These are phyloP conservation scores for Ischnura elegans DNA, from an alignment of 2,888 invertebrate species.

Conservation along the genomic window DNA sequence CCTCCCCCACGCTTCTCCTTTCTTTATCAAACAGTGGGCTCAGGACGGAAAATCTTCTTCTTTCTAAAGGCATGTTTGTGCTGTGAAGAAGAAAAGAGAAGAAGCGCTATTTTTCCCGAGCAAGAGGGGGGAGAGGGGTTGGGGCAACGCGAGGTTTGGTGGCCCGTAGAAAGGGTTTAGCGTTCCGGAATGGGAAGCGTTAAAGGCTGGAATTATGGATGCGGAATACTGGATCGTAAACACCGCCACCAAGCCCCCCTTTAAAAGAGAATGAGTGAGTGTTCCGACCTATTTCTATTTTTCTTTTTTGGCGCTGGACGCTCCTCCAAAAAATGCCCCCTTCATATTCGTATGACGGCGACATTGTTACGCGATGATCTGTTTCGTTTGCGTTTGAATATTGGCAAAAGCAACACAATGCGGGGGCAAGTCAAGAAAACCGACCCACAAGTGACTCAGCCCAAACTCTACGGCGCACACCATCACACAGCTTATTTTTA, in stretches of 20 bases:
- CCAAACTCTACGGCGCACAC: not conserved
- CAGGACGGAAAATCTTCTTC: not conserved
- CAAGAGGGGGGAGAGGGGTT: not conserved
- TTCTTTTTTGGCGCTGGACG: constrained; percentile 40
- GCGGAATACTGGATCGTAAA: constrained; percentile 48
- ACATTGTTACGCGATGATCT: constrained; percentile 2
- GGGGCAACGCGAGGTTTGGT: not conserved
- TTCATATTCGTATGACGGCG: constrained; percentile 36
- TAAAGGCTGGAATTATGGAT: constrained; percentile 51
- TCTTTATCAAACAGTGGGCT: not conserved
- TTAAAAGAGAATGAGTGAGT: not conserved
- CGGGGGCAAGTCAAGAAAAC: not conserved
- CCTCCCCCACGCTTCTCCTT: not conserved
- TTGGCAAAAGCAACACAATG: not conserved
- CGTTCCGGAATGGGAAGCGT: not conserved
- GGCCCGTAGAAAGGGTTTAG: not conserved
- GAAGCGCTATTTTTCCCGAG: not conserved
- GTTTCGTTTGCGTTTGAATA: constrained; percentile 1
- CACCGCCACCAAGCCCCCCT: not conserved
- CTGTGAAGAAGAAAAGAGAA: not conserved
- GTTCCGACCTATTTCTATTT: no score
- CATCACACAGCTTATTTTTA: no score
- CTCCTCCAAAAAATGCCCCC: not conserved
- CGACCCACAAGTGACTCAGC: not conserved
- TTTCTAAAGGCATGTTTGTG: not conserved